Evolutionary conservation across 2,113 vertebrate genomes (phyloP).

Genomic region (Acrocephalus kingi): DNA sequence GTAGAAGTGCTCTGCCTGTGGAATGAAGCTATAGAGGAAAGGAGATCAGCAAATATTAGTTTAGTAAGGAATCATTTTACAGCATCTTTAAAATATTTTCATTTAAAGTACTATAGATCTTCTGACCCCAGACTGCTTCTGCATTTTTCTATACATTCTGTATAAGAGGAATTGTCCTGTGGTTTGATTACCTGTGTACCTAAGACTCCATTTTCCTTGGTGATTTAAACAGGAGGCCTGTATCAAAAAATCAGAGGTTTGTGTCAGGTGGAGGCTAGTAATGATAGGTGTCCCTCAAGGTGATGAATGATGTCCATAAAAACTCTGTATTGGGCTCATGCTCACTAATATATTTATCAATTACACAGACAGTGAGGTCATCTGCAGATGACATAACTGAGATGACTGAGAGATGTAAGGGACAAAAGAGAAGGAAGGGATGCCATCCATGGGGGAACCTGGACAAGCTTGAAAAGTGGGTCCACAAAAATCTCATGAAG

Average conservation of each 20-base stretch:
- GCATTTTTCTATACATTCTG: background rate
- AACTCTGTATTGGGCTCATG: background rate
- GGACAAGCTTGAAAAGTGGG: background rate
- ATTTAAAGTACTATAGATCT: background rate
- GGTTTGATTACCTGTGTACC: rapidly evolving
- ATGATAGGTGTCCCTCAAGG: too few species aligned
- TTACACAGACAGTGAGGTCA: background rate
- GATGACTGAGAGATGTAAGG: too few species aligned
- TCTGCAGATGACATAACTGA: background rate
- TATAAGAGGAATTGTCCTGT: background rate
- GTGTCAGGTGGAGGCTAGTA: background rate
- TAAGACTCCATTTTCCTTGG: rapidly evolving
- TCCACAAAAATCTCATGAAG: background rate
- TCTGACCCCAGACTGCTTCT: background rate
- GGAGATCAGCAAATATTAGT: background rate
- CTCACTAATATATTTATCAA: background rate
- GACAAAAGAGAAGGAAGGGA: background rate
- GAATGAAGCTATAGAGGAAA: background rate
- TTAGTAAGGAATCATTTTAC: background rate
- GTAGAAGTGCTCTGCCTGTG: background rate
- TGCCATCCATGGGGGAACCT: background rate
- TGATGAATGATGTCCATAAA: background rate
- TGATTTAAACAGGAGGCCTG: background rate
- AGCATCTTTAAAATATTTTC: background rate
- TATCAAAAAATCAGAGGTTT: background rate